Conservation (phyloP, 2,113 vertebrate genomes). For the Campylorhamphus procurvoides region DNA sequence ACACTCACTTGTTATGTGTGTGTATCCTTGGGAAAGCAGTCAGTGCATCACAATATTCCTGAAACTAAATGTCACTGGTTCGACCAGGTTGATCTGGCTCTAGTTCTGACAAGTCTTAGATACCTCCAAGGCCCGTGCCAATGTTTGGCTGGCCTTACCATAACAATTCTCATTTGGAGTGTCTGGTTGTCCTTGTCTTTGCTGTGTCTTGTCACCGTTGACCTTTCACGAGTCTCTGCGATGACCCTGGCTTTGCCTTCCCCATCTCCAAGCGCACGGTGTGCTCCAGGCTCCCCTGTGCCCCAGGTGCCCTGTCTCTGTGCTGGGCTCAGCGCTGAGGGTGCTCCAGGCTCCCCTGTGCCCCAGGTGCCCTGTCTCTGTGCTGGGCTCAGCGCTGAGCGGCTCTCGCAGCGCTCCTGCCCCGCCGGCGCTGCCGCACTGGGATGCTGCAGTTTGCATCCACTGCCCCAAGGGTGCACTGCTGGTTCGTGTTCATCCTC, state of each 20-base stretch:
- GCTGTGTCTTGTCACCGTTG: background rate
- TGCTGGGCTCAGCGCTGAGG: background rate
- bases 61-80: background rate
- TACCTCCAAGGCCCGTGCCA: background rate
- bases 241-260: background rate
- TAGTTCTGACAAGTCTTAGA: background rate
- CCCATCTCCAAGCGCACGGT: accelerated
- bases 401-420: background rate
- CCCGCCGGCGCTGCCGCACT: background rate
- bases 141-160: background rate
- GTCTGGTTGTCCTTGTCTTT: background rate
- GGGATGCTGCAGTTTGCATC: background rate
- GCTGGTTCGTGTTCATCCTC: background rate
- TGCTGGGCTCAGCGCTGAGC: background rate
- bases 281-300: background rate
- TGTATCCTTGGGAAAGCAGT: background rate
- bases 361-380: background rate
- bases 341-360: background rate
- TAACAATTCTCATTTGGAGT: too few species aligned
- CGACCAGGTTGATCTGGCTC: background rate
- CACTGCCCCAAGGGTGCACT: constrained; percentile 57
- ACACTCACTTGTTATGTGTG: background rate
- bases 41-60: background rate
- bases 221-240: accelerated
- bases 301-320: background rate